These are phyloP conservation scores for Trochalopteron elliotii DNA, from an alignment of 2,113 vertebrate species.

Conservation along the genomic window DNA sequence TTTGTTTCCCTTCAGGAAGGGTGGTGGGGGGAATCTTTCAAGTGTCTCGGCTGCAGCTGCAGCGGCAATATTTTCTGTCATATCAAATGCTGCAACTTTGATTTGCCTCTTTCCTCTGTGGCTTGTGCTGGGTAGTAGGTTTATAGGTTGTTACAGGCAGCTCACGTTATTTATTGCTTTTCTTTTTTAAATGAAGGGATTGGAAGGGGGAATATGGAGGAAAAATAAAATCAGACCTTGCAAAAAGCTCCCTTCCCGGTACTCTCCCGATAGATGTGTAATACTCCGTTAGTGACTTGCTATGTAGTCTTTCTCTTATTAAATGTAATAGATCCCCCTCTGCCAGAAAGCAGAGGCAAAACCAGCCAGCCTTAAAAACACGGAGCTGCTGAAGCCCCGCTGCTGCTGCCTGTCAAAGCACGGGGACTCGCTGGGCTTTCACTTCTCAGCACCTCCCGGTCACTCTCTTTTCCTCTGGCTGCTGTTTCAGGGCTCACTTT, in stretches of 20 bases:
- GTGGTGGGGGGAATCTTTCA: constrained; percentile 28
- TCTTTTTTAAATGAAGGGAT: not conserved
- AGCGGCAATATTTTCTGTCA: constrained; percentile 58
- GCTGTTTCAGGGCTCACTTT: not conserved
- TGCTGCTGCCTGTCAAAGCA: constrained; percentile 76
- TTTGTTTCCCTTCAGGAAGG: not conserved
- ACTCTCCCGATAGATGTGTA: constrained; percentile 33
- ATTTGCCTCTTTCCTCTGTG: constrained; percentile 54
- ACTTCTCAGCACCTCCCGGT: not conserved
- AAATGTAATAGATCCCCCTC: constrained; percentile 61
- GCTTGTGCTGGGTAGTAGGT: not conserved
- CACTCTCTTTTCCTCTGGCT: not conserved
- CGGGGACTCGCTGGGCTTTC: not conserved
- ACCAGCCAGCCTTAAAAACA: constrained; percentile 36
- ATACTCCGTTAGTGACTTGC: constrained; percentile 39
- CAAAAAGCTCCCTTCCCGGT: not conserved
- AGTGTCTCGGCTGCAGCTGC: constrained; percentile 40
- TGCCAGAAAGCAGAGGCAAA: constrained; percentile 52
- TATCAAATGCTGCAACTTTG: constrained; percentile 77
- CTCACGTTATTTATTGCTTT: constrained; percentile 5
- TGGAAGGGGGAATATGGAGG: not conserved
- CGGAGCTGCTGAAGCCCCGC: constrained; percentile 49
- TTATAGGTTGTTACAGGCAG: constrained; percentile 17
- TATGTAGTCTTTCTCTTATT: constrained; percentile 42
- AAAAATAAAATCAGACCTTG: constrained; percentile 19